phyloP scores from a whole-genome alignment of 2,113 vertebrate species.

The Orcinus orca region DNA sequence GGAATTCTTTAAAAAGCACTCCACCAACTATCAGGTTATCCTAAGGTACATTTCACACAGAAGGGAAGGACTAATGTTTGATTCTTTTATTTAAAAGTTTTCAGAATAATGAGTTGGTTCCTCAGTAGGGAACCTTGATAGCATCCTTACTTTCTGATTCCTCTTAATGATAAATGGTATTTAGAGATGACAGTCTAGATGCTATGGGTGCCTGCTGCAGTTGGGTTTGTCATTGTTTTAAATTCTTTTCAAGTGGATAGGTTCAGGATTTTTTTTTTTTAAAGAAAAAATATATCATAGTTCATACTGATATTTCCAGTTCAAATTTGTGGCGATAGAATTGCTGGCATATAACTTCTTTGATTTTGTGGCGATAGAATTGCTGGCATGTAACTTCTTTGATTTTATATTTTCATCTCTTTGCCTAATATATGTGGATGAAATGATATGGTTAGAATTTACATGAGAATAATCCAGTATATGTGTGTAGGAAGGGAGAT shows the following conservation, averaged over 20 bases:
- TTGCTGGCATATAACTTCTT: constrained; percentile 2
- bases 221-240: neutral
- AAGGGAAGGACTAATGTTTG: neutral
- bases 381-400: constrained; percentile 2
- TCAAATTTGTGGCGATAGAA: neutral
- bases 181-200: neutral
- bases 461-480: neutral
- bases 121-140: neutral
- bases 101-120: constrained; percentile 9
- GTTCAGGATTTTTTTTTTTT: neutral
- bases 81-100: constrained; percentile 27
- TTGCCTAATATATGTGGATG: neutral
- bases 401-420: constrained; percentile 21
- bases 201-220: neutral
- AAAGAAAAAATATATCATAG: neutral
- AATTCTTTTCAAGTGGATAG: neutral
- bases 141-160: neutral
- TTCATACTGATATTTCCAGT: neutral
- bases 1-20: constrained; percentile 5
- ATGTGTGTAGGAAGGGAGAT: neutral
- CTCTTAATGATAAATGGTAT: neutral
- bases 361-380: neutral
- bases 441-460: neutral
- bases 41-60: neutral
- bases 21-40: neutral